A percentile compares a stretch with the other conserved stretches of the same genome.
Conservation (phyloP, 2,888 invertebrate genomes). For the Tipula helvola region DNA sequence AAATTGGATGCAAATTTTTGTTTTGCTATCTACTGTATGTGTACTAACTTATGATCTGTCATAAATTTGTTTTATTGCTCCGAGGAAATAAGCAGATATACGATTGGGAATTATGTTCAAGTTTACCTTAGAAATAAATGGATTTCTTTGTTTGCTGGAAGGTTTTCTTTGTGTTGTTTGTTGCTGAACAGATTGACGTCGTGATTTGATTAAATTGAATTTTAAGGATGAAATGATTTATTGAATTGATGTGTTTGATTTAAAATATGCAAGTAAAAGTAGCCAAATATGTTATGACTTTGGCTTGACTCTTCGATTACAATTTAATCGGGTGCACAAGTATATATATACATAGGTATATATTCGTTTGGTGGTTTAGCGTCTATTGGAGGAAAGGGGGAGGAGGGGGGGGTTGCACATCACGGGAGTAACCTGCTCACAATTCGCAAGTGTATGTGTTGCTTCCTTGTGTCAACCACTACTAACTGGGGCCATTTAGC, state of each 20-base stretch:
- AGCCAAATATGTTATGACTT: no score
- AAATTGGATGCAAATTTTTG: background rate
- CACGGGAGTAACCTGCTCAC: no score
- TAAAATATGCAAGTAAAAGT: no score
- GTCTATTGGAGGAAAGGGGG: no score
- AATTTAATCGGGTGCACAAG: no score
- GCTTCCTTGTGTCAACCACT: no score
- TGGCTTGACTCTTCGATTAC: no score
- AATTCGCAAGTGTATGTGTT: no score
- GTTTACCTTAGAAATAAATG: background rate
- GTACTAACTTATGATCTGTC: background rate
- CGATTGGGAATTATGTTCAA: background rate
- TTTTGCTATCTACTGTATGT: background rate
- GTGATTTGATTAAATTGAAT: background rate
- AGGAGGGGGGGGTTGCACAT: no score
- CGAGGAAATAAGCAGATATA: background rate
- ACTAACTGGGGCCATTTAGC: no score
- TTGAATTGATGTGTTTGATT: background rate
- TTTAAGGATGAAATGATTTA: background rate
- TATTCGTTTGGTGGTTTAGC: no score
- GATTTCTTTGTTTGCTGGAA: background rate
- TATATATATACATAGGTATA: no score
- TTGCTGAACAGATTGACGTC: background rate
- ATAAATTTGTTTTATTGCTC: background rate
- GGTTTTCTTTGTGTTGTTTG: background rate